Evolutionary conservation across 1,140 invertebrate species (phyloP).

Genomic region (Theocolax elegans): DNA sequence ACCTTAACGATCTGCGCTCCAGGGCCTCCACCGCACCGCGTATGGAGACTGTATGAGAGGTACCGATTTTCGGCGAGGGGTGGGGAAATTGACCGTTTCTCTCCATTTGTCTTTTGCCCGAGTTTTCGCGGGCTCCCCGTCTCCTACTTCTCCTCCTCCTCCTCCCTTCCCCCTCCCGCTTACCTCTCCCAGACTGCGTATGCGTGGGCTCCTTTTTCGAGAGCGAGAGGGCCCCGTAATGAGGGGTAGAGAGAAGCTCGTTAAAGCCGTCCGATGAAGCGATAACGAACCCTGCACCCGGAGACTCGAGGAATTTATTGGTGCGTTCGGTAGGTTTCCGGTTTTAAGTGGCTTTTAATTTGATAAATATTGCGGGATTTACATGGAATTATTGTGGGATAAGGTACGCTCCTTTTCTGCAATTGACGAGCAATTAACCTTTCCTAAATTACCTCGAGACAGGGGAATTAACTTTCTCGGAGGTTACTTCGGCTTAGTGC

Average conservation of each 20-base stretch:
- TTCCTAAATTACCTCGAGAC: constrained; percentile 5
- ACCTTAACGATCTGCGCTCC: constrained; percentile 20
- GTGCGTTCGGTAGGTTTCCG: constrained; percentile 14
- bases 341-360: constrained; percentile 34
- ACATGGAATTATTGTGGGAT: background rate
- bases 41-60: too few species aligned
- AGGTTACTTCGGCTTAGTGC: background rate
- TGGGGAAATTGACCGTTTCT: constrained; percentile 3
- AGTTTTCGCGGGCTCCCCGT: background rate
- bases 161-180: too few species aligned
- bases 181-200: too few species aligned
- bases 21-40: too few species aligned
- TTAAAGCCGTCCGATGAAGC: constrained; percentile 29
- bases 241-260: constrained; percentile 9
- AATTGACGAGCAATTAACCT: constrained; percentile 33
- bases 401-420: background rate
- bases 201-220: background rate
- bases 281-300: constrained; percentile 18
- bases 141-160: too few species aligned
- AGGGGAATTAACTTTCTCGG: background rate
- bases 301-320: constrained; percentile 32
- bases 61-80: too few species aligned
- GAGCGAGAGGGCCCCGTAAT: too few species aligned
- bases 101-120: constrained; percentile 8
- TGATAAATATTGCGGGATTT: constrained; percentile 34